A percentile compares a stretch with the other conserved stretches of the same genome.
Conservation (phyloP, 2,888 invertebrate genomes). For the Aporophyla lueneburgensis region DNA sequence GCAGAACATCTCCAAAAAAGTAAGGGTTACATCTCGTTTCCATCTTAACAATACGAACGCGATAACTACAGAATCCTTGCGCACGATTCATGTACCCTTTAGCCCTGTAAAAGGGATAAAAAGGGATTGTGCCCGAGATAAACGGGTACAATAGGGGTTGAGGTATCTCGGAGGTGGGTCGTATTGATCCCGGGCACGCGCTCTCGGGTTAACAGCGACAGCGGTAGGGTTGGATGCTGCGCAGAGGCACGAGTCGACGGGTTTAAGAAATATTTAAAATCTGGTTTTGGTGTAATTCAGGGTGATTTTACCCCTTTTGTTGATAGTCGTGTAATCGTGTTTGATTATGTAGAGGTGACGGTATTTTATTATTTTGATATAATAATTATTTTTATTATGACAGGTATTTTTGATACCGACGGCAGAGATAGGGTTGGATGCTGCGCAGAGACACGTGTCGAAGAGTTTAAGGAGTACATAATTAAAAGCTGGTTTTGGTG, state of each 20-base stretch:
- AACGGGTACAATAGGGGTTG: slow-evolving; percentile 78
- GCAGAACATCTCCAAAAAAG: slow-evolving; percentile 57
- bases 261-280: slow-evolving; percentile 67
- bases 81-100: slow-evolving; percentile 87
- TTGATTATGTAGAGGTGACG: not conserved
- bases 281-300: slow-evolving; percentile 59
- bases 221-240: slow-evolving; percentile 83
- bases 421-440: slow-evolving; percentile 78
- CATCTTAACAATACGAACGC: slow-evolving; percentile 86
- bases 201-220: slow-evolving; percentile 81
- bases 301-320: slow-evolving; percentile 47
- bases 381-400: not conserved
- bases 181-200: slow-evolving; percentile 88
- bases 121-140: slow-evolving; percentile 84
- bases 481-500: slow-evolving; percentile 65
- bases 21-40: slow-evolving; percentile 81
- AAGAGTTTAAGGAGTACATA: slow-evolving; percentile 67
- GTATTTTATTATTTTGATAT: not conserved
- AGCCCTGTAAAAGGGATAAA: slow-evolving; percentile 82
- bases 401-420: slow-evolving; percentile 65
- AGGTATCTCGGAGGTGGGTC: slow-evolving; percentile 81
- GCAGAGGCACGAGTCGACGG: slow-evolving; percentile 79
- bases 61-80: slow-evolving; percentile 88
- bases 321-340: not conserved
- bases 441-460: slow-evolving; percentile 82